Percentiles rank a stretch among this genome's conserved stretches.
Evolutionary conservation across 2,888 invertebrate species (phyloP).

Genomic region (Melanotus villosus): DNA sequence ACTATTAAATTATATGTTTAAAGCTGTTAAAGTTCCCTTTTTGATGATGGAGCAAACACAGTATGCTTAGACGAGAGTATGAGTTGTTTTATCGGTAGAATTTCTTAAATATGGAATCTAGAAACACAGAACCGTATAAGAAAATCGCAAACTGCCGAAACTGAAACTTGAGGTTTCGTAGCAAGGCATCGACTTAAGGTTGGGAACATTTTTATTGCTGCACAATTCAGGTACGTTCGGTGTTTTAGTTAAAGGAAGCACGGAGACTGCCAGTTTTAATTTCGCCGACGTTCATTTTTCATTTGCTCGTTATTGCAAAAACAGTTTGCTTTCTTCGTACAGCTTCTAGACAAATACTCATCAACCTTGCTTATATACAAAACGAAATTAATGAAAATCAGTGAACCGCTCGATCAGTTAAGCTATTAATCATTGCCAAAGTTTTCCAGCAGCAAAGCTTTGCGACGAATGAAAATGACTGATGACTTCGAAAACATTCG

Average conservation of each 20-base stretch:
- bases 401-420: slow-evolving; percentile 64
- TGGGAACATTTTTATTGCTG: not conserved
- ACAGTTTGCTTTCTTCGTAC: slow-evolving; percentile 43
- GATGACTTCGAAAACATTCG: slow-evolving; percentile 55
- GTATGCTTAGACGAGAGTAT: too few relatives aligned
- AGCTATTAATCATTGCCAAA: slow-evolving; percentile 63
- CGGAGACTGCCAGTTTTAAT: not conserved
- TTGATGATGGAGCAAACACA: too few relatives aligned
- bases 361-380: slow-evolving; percentile 57
- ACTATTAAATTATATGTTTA: too few relatives aligned
- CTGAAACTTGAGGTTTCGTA: too few relatives aligned
- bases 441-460: slow-evolving; percentile 51
- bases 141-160: too few relatives aligned
- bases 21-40: too few relatives aligned
- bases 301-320: slow-evolving; percentile 35
- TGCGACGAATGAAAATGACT: slow-evolving; percentile 54
- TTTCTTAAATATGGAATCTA: too few relatives aligned
- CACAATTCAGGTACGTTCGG: not conserved
- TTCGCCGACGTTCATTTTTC: slow-evolving; percentile 34
- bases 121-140: too few relatives aligned
- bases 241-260: not conserved
- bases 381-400: slow-evolving; percentile 65
- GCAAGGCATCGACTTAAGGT: too few relatives aligned
- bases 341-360: slow-evolving; percentile 55
- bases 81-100: too few relatives aligned